These are phyloP conservation scores for Micropoecilia bifurca DNA, from an alignment of 2,797 vertebrate species.

Conservation along the genomic window DNA sequence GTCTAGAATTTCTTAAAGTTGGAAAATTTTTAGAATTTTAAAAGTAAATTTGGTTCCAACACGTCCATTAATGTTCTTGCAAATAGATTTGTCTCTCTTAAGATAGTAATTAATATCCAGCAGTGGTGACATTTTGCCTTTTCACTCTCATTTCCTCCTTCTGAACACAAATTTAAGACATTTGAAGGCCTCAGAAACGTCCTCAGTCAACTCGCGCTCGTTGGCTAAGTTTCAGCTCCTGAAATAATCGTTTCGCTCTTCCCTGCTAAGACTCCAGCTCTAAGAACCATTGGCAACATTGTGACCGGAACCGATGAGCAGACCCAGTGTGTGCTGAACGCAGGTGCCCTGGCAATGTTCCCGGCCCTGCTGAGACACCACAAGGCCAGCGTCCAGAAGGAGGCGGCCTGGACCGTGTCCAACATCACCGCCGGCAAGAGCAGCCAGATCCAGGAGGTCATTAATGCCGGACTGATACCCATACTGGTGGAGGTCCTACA, in stretches of 20 bases:
- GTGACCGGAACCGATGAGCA: constrained; percentile 88
- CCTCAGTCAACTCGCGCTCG: neutral
- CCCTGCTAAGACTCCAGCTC: constrained; percentile 82
- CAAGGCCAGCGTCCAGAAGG: constrained; percentile 92
- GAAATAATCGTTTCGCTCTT: neutral
- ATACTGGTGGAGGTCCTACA: constrained; percentile 87
- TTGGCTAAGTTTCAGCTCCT: neutral
- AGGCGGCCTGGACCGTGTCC: constrained; percentile 94
- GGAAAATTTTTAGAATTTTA: too few relatives aligned
- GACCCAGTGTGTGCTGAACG: constrained; percentile 84
- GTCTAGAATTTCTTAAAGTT: too few relatives aligned
- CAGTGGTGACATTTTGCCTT: neutral
- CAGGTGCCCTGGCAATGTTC: constrained; percentile 87
- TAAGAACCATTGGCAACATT: constrained; percentile 91
- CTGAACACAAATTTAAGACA: neutral
- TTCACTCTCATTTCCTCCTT: neutral
- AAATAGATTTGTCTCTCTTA: neutral
- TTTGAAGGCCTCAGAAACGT: neutral
- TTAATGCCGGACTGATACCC: constrained; percentile 89
- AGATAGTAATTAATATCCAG: neutral
- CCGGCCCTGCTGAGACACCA: constrained; percentile 85
- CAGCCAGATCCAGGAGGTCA: constrained; percentile 92
- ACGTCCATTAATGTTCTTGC: neutral
- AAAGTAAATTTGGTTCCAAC: neutral
- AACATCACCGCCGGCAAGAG: constrained; percentile 95